Evolutionary conservation across 2,113 vertebrate species (phyloP).

Genomic region (Tachysurus fulvidraco): DNA sequence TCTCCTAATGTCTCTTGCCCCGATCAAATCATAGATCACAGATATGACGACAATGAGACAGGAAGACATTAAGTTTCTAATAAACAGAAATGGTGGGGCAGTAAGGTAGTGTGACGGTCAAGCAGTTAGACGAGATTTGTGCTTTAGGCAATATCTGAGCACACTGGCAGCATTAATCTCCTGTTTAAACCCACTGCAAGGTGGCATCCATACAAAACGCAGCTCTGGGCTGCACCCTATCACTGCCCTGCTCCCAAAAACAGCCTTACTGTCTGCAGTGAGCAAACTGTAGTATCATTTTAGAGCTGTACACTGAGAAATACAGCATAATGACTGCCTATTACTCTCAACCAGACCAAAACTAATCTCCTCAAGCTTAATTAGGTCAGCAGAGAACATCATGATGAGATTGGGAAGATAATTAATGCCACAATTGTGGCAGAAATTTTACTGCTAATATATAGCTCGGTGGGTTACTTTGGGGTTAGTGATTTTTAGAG

Average conservation of each 20-base stretch:
- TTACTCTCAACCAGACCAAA: not conserved
- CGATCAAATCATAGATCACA: slow-evolving; percentile 42
- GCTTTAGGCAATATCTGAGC: slow-evolving; percentile 8
- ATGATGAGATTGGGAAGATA: not conserved
- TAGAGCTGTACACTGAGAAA: slow-evolving; percentile 25
- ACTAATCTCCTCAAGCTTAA: slow-evolving; percentile 34
- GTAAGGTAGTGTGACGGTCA: not conserved
- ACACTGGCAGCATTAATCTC: slow-evolving; percentile 19
- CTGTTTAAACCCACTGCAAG: not conserved
- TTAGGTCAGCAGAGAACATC: slow-evolving; percentile 28
- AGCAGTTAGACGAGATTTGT: not conserved
- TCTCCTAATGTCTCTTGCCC: slow-evolving; percentile 22
- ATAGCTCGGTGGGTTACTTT: not conserved
- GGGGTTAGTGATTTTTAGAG: not conserved
- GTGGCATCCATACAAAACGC: not conserved
- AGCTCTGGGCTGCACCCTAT: not conserved
- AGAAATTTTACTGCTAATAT: not conserved
- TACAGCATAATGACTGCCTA: slow-evolving; percentile 38
- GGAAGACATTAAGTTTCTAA: not conserved
- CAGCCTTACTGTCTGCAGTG: slow-evolving; percentile 24
- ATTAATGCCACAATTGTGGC: no score
- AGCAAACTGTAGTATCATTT: slow-evolving; percentile 27
- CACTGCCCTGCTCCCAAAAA: slow-evolving; percentile 25
- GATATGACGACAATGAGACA: not conserved
- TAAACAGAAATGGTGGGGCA: not conserved